Evolutionary conservation across 2,888 invertebrate genomes (phyloP).

Genomic region (Melanotus villosus): DNA sequence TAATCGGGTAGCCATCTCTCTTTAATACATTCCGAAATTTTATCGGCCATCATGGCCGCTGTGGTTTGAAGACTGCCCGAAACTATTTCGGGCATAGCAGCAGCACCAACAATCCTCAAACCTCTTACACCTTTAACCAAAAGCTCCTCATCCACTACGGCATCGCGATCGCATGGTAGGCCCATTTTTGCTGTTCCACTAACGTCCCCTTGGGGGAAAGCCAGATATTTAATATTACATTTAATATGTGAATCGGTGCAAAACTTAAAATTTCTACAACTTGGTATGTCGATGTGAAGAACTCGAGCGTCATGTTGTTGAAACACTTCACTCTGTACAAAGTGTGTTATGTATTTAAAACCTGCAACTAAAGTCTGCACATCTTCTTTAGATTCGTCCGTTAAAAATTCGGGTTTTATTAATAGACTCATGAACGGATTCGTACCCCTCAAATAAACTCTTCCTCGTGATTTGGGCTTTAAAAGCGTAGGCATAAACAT

Average conservation of each 20-base stretch:
- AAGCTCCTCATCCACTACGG: slow-evolving; percentile 80
- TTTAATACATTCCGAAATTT: slow-evolving; percentile 69
- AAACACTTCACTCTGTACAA: slow-evolving; percentile 66
- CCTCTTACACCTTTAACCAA: slow-evolving; percentile 77
- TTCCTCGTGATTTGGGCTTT: slow-evolving; percentile 68
- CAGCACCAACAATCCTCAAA: slow-evolving; percentile 83
- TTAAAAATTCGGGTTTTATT: slow-evolving; percentile 75
- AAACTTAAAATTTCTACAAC: slow-evolving; percentile 62
- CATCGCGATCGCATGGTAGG: slow-evolving; percentile 79
- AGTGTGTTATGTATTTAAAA: slow-evolving; percentile 64
- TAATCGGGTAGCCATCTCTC: slow-evolving; percentile 57
- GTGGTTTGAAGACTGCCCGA: slow-evolving; percentile 74
- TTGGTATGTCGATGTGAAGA: slow-evolving; percentile 62
- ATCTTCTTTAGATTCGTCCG: slow-evolving; percentile 69
- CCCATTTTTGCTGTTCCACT: slow-evolving; percentile 78
- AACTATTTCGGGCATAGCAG: slow-evolving; percentile 82
- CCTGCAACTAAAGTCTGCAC: slow-evolving; percentile 71
- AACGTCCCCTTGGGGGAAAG: slow-evolving; percentile 48
- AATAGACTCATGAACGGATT: slow-evolving; percentile 65
- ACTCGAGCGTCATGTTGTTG: slow-evolving; percentile 62
- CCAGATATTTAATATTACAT: slow-evolving; percentile 64
- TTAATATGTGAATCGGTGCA: slow-evolving; percentile 71
- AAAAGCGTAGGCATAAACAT: slow-evolving; percentile 62
- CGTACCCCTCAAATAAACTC: slow-evolving; percentile 67
- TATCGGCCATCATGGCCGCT: slow-evolving; percentile 68